Evolutionary conservation across 1,140 invertebrate species (phyloP).

Genomic region (Drosophila melanica): DNA sequence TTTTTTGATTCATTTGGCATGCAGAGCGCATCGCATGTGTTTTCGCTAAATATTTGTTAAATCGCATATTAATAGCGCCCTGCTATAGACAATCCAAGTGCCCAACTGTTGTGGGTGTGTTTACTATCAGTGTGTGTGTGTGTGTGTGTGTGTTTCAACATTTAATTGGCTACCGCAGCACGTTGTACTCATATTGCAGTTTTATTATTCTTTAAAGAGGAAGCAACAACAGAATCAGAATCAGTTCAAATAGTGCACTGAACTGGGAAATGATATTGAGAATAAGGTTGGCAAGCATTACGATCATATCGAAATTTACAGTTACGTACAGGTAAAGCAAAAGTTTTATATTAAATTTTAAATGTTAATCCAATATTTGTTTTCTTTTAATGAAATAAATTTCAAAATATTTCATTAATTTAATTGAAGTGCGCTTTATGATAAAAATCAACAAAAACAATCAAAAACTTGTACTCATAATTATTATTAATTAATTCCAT

Average conservation of each 20-base stretch:
- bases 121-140: constrained; percentile 20
- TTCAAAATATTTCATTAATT: too few species aligned
- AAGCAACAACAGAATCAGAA: background rate
- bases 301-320: too few species aligned
- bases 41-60: constrained; percentile 83
- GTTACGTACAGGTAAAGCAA: too few species aligned
- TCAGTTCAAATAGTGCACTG: too few species aligned
- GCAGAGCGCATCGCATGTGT: constrained; percentile 56
- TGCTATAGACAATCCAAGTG: constrained; percentile 59
- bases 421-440: too few species aligned
- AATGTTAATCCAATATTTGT: too few species aligned
- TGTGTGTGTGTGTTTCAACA: constrained; percentile 37
- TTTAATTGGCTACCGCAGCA: constrained; percentile 16
- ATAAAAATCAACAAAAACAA: too few species aligned
- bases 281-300: too few species aligned
- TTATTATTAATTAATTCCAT: background rate
- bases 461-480: background rate
- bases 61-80: constrained; percentile 82
- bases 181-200: constrained; percentile 33
- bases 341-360: too few species aligned
- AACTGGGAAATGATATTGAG: too few species aligned
- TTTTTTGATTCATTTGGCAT: constrained; percentile 61
- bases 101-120: constrained; percentile 13
- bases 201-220: background rate
- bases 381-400: too few species aligned